Evolutionary conservation across 2,797 vertebrate genomes (phyloP).

Genomic region (Lerista edwardsae): DNA sequence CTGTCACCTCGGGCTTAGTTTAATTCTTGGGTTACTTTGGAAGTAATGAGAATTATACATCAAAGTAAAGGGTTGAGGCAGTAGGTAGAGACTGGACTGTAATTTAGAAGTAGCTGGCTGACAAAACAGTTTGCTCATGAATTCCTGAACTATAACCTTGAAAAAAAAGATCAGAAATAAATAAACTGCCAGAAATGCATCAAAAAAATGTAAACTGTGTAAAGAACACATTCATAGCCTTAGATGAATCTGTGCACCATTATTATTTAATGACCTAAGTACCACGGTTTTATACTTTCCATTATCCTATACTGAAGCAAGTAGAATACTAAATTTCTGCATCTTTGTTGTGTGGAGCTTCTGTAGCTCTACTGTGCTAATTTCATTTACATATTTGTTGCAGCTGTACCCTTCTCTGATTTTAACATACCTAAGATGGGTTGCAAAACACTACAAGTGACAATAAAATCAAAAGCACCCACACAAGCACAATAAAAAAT

Average conservation of each 20-base stretch:
- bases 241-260: conserved; percentile 29
- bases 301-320: conserved; percentile 9
- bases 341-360: too few relatives aligned
- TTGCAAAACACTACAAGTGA: background rate
- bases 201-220: background rate
- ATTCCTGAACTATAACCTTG: background rate
- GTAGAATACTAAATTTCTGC: background rate
- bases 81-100: background rate
- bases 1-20: conserved; percentile 25
- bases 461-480: background rate
- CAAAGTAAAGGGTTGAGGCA: conserved; percentile 22
- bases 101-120: background rate
- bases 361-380: background rate
- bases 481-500: background rate
- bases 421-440: background rate
- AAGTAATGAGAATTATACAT: conserved; percentile 51
- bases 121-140: background rate
- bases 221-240: background rate
- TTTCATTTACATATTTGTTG: background rate
- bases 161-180: background rate
- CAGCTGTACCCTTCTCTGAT: background rate
- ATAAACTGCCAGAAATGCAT: conserved; percentile 8
- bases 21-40: conserved; percentile 59
- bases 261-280: conserved; percentile 28
- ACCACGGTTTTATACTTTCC: background rate